These are phyloP conservation scores for Capromys pilorides DNA, from an alignment of 2,797 vertebrate species.

Conservation along the genomic window DNA sequence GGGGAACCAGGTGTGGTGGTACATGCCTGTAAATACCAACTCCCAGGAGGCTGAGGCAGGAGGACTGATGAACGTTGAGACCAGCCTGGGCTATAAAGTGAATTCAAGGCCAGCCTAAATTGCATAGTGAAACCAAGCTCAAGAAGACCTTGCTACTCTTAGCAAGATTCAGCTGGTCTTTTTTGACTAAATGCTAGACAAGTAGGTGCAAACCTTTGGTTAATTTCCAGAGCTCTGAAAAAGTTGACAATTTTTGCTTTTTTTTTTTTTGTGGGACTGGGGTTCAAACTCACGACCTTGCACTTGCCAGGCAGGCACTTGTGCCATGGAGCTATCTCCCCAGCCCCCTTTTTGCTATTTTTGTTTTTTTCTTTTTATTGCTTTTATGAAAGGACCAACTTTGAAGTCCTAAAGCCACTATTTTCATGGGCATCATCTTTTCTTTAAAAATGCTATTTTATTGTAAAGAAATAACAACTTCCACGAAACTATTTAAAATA, in stretches of 20 bases:
- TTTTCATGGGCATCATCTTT: not conserved
- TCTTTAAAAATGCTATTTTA: not conserved
- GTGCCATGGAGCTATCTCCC: too few species aligned
- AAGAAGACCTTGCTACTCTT: not conserved
- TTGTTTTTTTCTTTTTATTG: slow-evolving; percentile 19
- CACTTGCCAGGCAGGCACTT: too few species aligned
- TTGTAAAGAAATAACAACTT: not conserved
- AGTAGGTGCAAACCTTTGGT: not conserved
- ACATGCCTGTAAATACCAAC: not conserved
- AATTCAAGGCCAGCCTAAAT: not conserved
- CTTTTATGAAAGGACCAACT: not conserved
- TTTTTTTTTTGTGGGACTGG: too few species aligned
- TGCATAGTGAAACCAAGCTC: too few species aligned
- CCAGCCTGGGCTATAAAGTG: not conserved
- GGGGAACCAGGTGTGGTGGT: not conserved
- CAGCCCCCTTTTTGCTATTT: not conserved
- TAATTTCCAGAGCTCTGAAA: slow-evolving; percentile 9
- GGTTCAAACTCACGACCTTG: too few species aligned
- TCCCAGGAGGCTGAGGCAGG: not conserved
- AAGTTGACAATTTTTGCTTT: not conserved
- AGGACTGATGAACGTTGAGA: not conserved
- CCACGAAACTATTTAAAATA: not conserved
- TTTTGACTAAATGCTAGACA: not conserved
- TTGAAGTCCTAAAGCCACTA: not conserved
- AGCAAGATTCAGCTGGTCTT: not conserved